Evolutionary conservation across 2,113 vertebrate genomes (phyloP), one percentile per base, ranked within the genome.

Genomic region (Acanthochromis polyacanthus): DNA sequence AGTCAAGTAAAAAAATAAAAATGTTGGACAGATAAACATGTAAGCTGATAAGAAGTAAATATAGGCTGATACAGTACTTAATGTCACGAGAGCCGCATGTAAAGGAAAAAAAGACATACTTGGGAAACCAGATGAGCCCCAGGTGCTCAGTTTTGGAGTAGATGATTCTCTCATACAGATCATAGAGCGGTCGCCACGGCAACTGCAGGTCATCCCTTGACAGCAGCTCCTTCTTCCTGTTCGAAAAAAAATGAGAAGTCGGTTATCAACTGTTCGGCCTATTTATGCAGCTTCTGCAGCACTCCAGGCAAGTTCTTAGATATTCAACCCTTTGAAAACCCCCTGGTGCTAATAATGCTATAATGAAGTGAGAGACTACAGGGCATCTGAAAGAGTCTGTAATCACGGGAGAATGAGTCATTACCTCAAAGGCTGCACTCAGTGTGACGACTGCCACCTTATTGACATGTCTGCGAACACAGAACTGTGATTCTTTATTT

Each of bases 111-210:
- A 74, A 57, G 4, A 93, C 96, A 92, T 96, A 99, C 98, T 96
- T 99, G 80, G 97, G 98, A 93, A 98, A 99, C 96, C 97, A 99
- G 92, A 97, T 96, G 89, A 99, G 96, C 71, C 97, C 98, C 51
- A 99, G 96, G 88, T 98, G 97, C 83, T 99, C 98, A 0, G 96
- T 98, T 94, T 99, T 99, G 65, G 98, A 99, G 89, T 98, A 97
- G 30, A 97, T 89, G 75, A 97, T 96, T 91, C 95, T 96, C 90
- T 99, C 97, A 52, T 98, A 90, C 89, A 98, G 95, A 84, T 96
- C 94, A 83, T 96, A 97, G 70, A 99, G 95, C 0, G 97, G 98
- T 90, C 95, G 94, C 98, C 98, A 99, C 36, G 97, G 97, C 84
- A 99, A 96, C 93, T 98, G 96, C 23, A 99, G 94, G 85, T 99